Evolutionary conservation across 2,888 invertebrate species (phyloP), one percentile per base, ranked within the genome.

Genomic region (Thysanoteuthis rhombus): DNA sequence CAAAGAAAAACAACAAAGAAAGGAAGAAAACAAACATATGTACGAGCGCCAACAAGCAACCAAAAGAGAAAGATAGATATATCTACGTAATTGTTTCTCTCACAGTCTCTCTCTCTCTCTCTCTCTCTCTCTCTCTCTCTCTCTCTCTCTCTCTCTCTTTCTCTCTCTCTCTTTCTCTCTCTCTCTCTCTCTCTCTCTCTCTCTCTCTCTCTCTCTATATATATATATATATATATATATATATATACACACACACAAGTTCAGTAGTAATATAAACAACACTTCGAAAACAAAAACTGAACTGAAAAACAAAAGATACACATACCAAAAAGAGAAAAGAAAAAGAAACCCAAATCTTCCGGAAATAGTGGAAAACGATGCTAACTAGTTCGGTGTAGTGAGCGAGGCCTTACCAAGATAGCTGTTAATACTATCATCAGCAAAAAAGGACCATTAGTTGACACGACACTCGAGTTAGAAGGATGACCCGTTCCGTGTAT

Each of bases 401-500:
- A 75, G n/a, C 12, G 75, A 75, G 16, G 75, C 6, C 75, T 16
- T 16, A 75, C 12, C n/a, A 75, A 36, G 75, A 75, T 75, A 16
- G n/a, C 19, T 75, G 52, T 52, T 52, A 25, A 25, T 25, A 52
- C 52, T 52, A 36, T n/a, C n/a, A 36, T 75, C n/a, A 36, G 16
- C 75, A 75, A 75, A 75, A n/a, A n/a, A n/a, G 75, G 75, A n/a
- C 75, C n/a, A n/a, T 1, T 4, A n/a, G 4, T 36, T 36, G n/a
- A 75, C n/a, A 36, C 75, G n/a, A 75, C 75, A 75, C 16, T 36
- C n/a, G 19, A n/a, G n/a, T 75, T 36, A n/a, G n/a, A 38, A 92
- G 25, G n/a, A 92, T 92, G 92, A 32, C 92, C 45, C 28, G 92
- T 92, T 45, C 92, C 40, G 32, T 92, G n/a, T 92, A 92, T 32